These are phyloP conservation scores for Apodemia zela DNA, from an alignment of 2,888 invertebrate genomes.

Conservation along the genomic window DNA sequence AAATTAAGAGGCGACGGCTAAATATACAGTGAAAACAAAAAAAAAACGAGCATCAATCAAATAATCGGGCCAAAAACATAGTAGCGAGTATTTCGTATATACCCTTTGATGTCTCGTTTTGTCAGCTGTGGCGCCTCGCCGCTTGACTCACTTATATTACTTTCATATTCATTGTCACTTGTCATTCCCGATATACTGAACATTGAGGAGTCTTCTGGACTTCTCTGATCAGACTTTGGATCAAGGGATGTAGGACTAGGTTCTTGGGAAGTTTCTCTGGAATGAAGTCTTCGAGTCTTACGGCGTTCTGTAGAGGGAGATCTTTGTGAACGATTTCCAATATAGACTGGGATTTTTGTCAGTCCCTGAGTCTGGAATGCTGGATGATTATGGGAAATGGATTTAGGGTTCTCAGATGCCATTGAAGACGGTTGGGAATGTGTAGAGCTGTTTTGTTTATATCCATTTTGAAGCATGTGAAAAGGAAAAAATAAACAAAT, in stretches of 20 bases:
- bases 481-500: conserved; percentile 52
- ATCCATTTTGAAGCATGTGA: conserved; percentile 70
- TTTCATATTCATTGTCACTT: conserved; percentile 79
- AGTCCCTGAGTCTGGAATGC: conserved; percentile 82
- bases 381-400: conserved; percentile 74
- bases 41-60: conserved; percentile 63
- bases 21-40: conserved; percentile 34
- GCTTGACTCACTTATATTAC: conserved; percentile 77
- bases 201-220: conserved; percentile 77
- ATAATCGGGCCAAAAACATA: conserved; percentile 63
- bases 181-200: conserved; percentile 81
- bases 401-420: conserved; percentile 71
- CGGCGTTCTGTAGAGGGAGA: conserved; percentile 72
- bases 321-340: conserved; percentile 81
- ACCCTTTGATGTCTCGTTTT: conserved; percentile 74
- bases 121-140: conserved; percentile 71
- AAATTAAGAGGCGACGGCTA: conserved; percentile 20
- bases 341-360: conserved; percentile 87
- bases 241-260: conserved; percentile 72
- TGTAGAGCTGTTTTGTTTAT: conserved; percentile 63
- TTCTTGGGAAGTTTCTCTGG: conserved; percentile 66
- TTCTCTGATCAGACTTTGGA: conserved; percentile 74
- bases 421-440: conserved; percentile 79
- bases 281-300: conserved; percentile 57
- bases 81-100: conserved; percentile 66